phyloP scores from a whole-genome alignment of 2,113 vertebrate genomes.

The Chaenogobius annularis region DNA sequence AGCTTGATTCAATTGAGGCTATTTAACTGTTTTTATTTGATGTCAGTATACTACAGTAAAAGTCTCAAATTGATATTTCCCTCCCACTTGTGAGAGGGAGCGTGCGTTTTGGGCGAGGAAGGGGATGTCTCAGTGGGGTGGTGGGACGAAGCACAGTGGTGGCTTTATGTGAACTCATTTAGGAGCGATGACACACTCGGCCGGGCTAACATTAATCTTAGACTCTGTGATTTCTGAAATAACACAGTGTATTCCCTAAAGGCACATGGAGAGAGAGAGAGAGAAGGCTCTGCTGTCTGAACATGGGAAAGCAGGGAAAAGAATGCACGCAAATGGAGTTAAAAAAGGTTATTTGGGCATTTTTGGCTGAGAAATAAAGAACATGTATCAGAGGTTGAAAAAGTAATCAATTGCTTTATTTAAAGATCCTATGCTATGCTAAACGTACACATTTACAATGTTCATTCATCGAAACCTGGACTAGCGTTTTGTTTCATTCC shows the following conservation, averaged over 20 bases:
- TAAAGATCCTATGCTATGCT: too few relatives aligned
- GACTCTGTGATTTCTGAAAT: constrained; percentile 79
- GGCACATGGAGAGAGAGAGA: constrained; percentile 44
- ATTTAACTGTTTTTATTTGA: too few relatives aligned
- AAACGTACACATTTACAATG: too few relatives aligned
- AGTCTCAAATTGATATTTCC: neutral
- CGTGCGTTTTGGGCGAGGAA: constrained; percentile 61
- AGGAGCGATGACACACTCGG: constrained; percentile 80
- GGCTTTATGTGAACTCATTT: constrained; percentile 75
- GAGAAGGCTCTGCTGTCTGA: constrained; percentile 47
- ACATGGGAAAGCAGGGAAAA: constrained; percentile 38
- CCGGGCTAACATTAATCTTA: constrained; percentile 77
- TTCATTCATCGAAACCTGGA: too few relatives aligned
- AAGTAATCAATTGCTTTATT: neutral
- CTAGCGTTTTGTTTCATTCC: too few relatives aligned
- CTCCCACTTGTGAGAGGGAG: constrained; percentile 24
- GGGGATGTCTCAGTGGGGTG: constrained; percentile 73
- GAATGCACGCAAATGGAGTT: neutral
- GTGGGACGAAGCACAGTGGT: constrained; percentile 74
- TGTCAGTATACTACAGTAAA: too few relatives aligned
- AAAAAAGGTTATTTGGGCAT: neutral
- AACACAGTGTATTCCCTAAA: constrained; percentile 73
- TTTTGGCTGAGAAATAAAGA: neutral
- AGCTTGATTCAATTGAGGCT: too few relatives aligned
- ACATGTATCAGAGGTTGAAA: neutral